These are phyloP conservation scores for Leucozona laternaria DNA, from an alignment of 2,888 invertebrate species.

Conservation along the genomic window DNA sequence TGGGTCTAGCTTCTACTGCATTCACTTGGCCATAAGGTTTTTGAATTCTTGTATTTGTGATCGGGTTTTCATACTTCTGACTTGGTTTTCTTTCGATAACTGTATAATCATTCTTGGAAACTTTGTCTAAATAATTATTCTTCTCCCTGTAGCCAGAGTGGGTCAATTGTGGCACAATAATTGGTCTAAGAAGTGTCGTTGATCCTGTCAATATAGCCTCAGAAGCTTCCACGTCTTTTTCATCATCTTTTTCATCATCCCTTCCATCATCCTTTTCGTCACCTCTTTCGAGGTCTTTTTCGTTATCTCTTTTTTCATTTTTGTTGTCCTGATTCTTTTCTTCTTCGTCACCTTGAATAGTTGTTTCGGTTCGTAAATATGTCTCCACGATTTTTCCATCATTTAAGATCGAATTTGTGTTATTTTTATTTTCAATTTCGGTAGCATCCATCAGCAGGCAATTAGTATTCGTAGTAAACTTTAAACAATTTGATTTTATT, in stretches of 20 bases:
- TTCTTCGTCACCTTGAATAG: slow-evolving; percentile 6
- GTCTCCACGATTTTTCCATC: neutral
- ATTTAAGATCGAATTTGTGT: neutral
- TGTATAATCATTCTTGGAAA: slow-evolving; percentile 40
- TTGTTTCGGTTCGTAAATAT: slow-evolving; percentile 15
- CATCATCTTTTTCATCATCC: neutral
- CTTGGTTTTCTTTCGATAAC: slow-evolving; percentile 36
- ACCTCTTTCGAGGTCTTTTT: too few relatives aligned
- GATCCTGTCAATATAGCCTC: slow-evolving; percentile 55
- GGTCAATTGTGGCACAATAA: slow-evolving; percentile 26
- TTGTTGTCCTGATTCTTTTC: neutral
- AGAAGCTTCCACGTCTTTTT: slow-evolving; percentile 14
- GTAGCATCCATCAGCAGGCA: slow-evolving; percentile 11
- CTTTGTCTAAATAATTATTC: slow-evolving; percentile 20
- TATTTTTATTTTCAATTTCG: neutral
- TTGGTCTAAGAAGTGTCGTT: slow-evolving; percentile 47
- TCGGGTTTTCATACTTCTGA: slow-evolving; percentile 14
- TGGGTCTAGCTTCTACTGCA: slow-evolving; percentile 12
- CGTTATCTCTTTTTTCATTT: neutral
- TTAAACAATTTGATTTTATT: slow-evolving; percentile 19
- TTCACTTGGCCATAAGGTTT: slow-evolving; percentile 19
- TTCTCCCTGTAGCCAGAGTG: slow-evolving; percentile 25
- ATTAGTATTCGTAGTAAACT: slow-evolving; percentile 15
- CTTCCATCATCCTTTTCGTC: neutral
- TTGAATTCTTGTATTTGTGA: slow-evolving; percentile 8